These are phyloP conservation scores for Liolophura sinensis DNA, from an alignment of 1,140 invertebrate genomes.

Conservation along the genomic window DNA sequence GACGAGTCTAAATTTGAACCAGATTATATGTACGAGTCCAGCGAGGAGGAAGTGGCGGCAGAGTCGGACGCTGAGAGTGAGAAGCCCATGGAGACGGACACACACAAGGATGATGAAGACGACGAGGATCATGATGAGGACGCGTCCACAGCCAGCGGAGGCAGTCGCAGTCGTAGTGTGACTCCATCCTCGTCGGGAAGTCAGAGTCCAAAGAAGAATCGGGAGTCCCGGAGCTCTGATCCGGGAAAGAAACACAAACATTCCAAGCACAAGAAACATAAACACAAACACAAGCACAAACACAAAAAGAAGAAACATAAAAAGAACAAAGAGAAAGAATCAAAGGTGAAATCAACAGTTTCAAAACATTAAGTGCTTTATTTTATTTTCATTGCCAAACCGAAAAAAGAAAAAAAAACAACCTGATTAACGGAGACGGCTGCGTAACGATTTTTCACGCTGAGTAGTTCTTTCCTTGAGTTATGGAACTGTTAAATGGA, in stretches of 20 bases:
- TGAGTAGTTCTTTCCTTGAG: no score
- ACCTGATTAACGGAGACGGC: no score
- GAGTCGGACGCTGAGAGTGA: slow-evolving; percentile 9
- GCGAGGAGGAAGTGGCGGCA: slow-evolving; percentile 23
- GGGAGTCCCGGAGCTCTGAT: slow-evolving; percentile 9
- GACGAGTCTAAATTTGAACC: slow-evolving; percentile 50
- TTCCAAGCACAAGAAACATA: slow-evolving; percentile 12
- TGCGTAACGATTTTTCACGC: no score
- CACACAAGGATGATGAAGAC: slow-evolving; percentile 9
- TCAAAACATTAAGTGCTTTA: no score
- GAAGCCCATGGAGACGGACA: slow-evolving; percentile 11
- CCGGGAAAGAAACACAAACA: slow-evolving; percentile 2
- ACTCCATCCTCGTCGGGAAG: background rate
- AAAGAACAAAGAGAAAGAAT: slow-evolving; percentile 18
- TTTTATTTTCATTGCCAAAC: no score
- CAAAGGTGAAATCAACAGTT: no score
- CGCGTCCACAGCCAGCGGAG: background rate
- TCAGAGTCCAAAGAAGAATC: background rate
- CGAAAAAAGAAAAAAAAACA: no score
- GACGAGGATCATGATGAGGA: slow-evolving; percentile 3
- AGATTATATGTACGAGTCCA: slow-evolving; percentile 28
- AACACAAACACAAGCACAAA: slow-evolving; percentile 20
- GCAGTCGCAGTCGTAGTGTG: background rate
- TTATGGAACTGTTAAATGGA: no score
- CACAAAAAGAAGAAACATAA: slow-evolving; percentile 30